Percentiles rank a stretch among this genome's conserved stretches.
Evolutionary conservation across 2,113 vertebrate species (phyloP).

Genomic region (Mesitornis unicolor): DNA sequence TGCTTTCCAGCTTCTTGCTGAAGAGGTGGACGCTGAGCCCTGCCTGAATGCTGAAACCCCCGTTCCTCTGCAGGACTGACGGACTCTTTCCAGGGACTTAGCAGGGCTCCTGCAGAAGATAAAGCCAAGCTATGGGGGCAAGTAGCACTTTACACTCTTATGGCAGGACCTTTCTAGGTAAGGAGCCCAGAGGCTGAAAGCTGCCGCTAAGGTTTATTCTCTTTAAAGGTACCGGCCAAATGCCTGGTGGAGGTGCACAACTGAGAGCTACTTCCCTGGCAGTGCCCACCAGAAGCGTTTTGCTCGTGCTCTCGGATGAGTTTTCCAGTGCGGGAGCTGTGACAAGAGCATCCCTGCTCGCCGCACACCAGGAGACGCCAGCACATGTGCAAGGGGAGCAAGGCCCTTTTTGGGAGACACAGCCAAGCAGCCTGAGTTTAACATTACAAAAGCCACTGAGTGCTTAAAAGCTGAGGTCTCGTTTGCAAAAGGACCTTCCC

Average conservation of each 20-base stretch:
- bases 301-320: neutral
- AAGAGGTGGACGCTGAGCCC: neutral
- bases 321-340: neutral
- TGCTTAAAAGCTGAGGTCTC: neutral
- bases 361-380: rapidly evolving
- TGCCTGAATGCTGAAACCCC: neutral
- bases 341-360: neutral
- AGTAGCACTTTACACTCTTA: neutral
- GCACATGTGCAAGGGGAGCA: neutral
- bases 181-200: neutral
- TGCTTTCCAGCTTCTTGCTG: conserved; percentile 44
- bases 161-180: neutral
- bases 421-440: neutral
- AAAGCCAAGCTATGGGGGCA: neutral
- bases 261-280: neutral
- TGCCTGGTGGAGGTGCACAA: neutral
- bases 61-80: neutral
- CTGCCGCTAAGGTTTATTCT: neutral
- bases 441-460: neutral
- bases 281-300: neutral
- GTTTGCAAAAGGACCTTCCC: neutral
- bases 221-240: neutral
- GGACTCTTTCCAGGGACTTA: neutral
- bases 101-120: neutral
- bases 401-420: neutral